phyloP scores from a whole-genome alignment of 1,140 invertebrate species.

The Drosophila tsacasi region DNA sequence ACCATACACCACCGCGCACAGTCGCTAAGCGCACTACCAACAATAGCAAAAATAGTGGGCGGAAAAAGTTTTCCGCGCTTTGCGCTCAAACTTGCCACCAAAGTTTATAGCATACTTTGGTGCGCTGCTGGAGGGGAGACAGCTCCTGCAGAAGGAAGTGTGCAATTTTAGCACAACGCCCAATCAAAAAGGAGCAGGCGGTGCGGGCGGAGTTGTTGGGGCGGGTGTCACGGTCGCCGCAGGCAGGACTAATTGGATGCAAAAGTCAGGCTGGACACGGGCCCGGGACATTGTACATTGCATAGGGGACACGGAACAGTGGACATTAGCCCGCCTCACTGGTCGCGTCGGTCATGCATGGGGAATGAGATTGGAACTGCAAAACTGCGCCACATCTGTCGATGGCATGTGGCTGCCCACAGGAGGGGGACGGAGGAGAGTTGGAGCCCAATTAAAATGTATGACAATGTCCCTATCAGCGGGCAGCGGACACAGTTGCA shows the following conservation, averaged over 20 bases:
- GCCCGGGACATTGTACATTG: conserved; percentile 26
- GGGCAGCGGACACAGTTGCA: conserved; percentile 53
- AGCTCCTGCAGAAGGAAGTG: conserved; percentile 44
- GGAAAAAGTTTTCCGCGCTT: conserved; percentile 54
- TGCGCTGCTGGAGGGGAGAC: conserved; percentile 11
- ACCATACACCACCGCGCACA: conserved; percentile 1
- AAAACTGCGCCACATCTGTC: conserved; percentile 27
- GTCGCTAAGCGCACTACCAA: conserved; percentile 7
- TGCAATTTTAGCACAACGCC: conserved; percentile 55
- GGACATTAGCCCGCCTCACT: conserved; percentile 64
- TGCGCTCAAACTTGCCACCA: conserved; percentile 43
- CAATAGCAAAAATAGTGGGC: conserved; percentile 18
- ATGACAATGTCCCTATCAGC: conserved; percentile 64
- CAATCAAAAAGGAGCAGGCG: conserved; percentile 50
- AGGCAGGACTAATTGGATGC: conserved; percentile 67
- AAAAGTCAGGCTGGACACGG: conserved; percentile 46
- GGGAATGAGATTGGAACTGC: conserved; percentile 48
- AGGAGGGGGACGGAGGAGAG: not conserved
- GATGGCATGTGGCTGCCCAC: conserved; percentile 31
- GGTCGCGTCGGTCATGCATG: conserved; percentile 49
- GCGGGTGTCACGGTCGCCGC: conserved; percentile 12
- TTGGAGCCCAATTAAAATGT: conserved; percentile 75
- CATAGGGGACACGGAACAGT: conserved; percentile 27
- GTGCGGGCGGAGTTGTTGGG: not conserved
- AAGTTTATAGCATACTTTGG: conserved; percentile 61